Conservation (phyloP, 2,888 invertebrate genomes). For the Coelinius sp. region DNA sequence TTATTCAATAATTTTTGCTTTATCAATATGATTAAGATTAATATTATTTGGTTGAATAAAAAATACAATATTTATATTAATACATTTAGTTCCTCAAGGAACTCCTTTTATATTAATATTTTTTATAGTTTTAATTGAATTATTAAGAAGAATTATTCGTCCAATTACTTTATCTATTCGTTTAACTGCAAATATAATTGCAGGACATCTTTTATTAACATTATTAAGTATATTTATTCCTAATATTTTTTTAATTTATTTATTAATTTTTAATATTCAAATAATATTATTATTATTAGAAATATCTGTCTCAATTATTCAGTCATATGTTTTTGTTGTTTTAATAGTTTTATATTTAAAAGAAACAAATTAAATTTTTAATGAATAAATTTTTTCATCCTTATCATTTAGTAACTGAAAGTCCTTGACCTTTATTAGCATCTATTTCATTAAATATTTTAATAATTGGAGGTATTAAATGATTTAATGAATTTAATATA, state of each 20-base stretch:
- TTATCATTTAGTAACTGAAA: conserved; percentile 78
- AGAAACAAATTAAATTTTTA: conserved; percentile 75
- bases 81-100: conserved; percentile 79
- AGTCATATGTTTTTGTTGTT: conserved; percentile 79
- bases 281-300: conserved; percentile 74
- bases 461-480: conserved; percentile 75
- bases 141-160: conserved; percentile 81
- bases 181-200: conserved; percentile 84
- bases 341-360: conserved; percentile 79
- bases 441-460: conserved; percentile 72
- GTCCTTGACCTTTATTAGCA: conserved; percentile 77
- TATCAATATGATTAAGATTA: conserved; percentile 78
- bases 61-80: conserved; percentile 77
- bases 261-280: conserved; percentile 69
- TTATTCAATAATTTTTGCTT: conserved; percentile 74
- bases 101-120: conserved; percentile 78
- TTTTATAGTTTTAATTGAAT: conserved; percentile 83
- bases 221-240: conserved; percentile 72
- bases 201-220: conserved; percentile 79
- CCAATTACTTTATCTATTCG: conserved; percentile 80
- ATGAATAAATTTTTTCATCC: conserved; percentile 45
- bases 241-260: conserved; percentile 62
- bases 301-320: conserved; percentile 77
- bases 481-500: conserved; percentile 75
- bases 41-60: conserved; percentile 79